Evolutionary conservation across 1,140 invertebrate species (phyloP).

Genomic region (Orchestia grillus): DNA sequence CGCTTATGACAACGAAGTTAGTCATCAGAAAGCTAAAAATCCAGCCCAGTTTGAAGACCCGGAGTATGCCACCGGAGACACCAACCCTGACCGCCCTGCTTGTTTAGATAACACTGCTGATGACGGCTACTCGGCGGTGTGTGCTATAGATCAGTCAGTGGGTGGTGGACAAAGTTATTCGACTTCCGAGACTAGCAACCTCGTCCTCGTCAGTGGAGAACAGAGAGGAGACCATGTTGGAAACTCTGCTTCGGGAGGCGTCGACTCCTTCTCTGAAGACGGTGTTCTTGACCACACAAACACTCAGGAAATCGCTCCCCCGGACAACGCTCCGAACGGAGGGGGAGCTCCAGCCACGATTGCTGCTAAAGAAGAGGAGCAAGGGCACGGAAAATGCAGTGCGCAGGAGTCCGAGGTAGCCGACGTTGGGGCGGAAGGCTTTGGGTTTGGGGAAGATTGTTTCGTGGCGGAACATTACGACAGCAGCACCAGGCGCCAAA

Average conservation of each 20-base stretch:
- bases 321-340: background rate
- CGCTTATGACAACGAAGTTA: background rate
- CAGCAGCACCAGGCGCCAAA: background rate
- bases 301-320: background rate
- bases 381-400: background rate
- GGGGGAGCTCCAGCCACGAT: background rate
- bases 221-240: background rate
- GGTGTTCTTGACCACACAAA: background rate
- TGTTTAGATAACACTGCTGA: background rate
- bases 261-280: background rate
- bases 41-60: background rate
- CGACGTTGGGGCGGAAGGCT: conserved; percentile 1
- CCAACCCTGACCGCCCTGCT: background rate
- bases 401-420: background rate
- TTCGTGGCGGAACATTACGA: conserved; percentile 28
- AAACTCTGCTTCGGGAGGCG: background rate
- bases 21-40: background rate
- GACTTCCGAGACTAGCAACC: background rate
- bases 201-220: background rate
- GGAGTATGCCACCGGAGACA: background rate
- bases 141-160: background rate
- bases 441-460: conserved; percentile 38
- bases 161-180: background rate
- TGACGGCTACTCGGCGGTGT: background rate
- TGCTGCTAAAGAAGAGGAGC: background rate